phyloP scores from a whole-genome alignment of 2,797 vertebrate genomes.

The Microcaecilia unicolor region DNA sequence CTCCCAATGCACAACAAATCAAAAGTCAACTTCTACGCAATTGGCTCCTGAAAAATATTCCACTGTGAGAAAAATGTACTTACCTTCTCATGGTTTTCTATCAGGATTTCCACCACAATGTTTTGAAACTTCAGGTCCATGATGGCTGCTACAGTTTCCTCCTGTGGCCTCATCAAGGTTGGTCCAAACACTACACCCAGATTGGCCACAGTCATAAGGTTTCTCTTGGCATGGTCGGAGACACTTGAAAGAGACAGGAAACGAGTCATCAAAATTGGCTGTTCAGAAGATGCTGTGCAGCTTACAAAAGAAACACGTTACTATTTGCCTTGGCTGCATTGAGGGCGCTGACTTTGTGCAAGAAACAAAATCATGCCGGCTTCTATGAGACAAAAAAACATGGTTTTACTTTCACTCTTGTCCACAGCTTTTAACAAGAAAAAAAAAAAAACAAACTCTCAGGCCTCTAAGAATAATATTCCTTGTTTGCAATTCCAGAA shows the following conservation, averaged over 20 bases:
- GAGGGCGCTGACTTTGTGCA: slow-evolving; percentile 11
- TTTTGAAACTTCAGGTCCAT: slow-evolving; percentile 99
- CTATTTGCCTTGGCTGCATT: slow-evolving; percentile 16
- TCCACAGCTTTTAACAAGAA: slow-evolving; percentile 15
- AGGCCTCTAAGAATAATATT: neutral
- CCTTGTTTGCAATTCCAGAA: slow-evolving; percentile 19
- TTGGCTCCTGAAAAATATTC: fast-evolving
- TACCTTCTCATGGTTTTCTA: slow-evolving; percentile 90
- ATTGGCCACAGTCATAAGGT: slow-evolving; percentile 94
- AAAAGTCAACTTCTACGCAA: fast-evolving
- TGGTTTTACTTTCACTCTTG: slow-evolving; percentile 15
- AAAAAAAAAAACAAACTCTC: too few species aligned
- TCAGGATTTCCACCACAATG: slow-evolving; percentile 94
- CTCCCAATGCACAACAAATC: neutral
- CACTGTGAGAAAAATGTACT: neutral
- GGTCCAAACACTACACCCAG: slow-evolving; percentile 95
- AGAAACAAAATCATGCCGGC: slow-evolving; percentile 8
- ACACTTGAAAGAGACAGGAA: slow-evolving; percentile 42
- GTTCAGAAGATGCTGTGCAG: slow-evolving; percentile 13
- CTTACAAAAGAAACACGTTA: slow-evolving; percentile 18
- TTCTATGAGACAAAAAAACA: slow-evolving; percentile 17
- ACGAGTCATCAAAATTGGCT: slow-evolving; percentile 26
- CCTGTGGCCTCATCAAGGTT: slow-evolving; percentile 91
- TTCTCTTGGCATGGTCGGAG: slow-evolving; percentile 65
- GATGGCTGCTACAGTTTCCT: slow-evolving; percentile 93